These are phyloP conservation scores for Neogobius melanostomus DNA, from an alignment of 2,113 vertebrate genomes.

Conservation along the genomic window DNA sequence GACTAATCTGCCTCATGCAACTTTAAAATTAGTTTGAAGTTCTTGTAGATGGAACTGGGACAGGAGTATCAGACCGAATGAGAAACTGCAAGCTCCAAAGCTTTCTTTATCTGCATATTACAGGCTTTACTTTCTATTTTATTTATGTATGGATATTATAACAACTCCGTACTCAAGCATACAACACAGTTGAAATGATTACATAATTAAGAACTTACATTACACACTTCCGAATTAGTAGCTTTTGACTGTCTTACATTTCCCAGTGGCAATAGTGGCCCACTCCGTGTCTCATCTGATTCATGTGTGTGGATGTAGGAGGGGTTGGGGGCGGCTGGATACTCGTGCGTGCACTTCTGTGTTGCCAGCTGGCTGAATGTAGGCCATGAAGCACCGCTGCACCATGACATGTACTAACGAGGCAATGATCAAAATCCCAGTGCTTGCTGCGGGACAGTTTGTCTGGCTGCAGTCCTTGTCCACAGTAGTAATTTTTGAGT, in stretches of 20 bases:
- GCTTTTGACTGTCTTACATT: constrained; percentile 30
- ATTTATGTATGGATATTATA: neutral
- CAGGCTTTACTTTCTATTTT: neutral
- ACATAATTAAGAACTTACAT: neutral
- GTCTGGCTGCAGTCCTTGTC: constrained; percentile 2
- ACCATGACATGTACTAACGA: constrained; percentile 50
- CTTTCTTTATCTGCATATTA: neutral
- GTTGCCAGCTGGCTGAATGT: constrained; percentile 72
- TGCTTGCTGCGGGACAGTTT: constrained; percentile 6
- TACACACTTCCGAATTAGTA: constrained; percentile 18
- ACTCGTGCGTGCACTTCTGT: constrained; percentile 51
- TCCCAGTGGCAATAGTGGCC: constrained; percentile 45
- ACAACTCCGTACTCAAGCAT: neutral
- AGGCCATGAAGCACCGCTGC: constrained; percentile 61
- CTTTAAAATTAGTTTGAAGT: constrained; percentile 68
- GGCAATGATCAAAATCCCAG: constrained; percentile 46
- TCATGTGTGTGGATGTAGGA: constrained; percentile 33
- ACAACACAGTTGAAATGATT: neutral
- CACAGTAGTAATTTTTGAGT: neutral
- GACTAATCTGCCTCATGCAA: constrained; percentile 69
- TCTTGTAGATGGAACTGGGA: constrained; percentile 55
- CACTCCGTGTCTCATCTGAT: constrained; percentile 68
- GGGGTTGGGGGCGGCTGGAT: constrained; percentile 27
- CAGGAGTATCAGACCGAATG: constrained; percentile 40
- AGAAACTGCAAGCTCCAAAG: constrained; percentile 50